Evolutionary conservation across 1,140 invertebrate genomes (phyloP).

Genomic region (Drepana arcuata): DNA sequence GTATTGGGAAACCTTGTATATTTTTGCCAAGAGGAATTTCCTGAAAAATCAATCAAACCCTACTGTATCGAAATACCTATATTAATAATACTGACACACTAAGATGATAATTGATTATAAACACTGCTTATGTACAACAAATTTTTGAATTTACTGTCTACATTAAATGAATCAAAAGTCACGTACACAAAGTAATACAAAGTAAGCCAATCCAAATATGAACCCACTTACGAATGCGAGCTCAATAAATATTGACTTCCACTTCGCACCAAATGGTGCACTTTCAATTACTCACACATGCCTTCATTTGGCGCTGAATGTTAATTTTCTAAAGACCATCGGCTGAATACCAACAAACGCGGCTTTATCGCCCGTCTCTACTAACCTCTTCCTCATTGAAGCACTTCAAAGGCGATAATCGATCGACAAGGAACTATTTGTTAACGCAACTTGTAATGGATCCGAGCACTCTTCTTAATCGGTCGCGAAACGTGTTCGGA

Average conservation of each 20-base stretch:
- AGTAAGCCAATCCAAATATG: slow-evolving; percentile 25
- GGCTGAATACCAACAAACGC: slow-evolving; percentile 34
- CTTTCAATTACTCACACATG: slow-evolving; percentile 40
- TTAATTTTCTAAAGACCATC: slow-evolving; percentile 56
- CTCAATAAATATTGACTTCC: slow-evolving; percentile 56
- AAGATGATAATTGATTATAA: no score
- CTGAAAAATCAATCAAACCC: no score
- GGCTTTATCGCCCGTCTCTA: slow-evolving; percentile 14
- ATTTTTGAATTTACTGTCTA: no score
- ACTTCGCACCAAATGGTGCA: slow-evolving; percentile 45
- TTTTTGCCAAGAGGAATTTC: no score
- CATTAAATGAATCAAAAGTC: no score
- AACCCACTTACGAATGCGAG: slow-evolving; percentile 31
- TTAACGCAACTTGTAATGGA: slow-evolving; percentile 48
- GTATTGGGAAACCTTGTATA: no score
- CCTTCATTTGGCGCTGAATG: slow-evolving; percentile 57
- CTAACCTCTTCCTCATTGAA: slow-evolving; percentile 25
- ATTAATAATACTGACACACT: no score
- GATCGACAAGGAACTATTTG: slow-evolving; percentile 28
- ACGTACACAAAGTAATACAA: no score
- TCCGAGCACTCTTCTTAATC: slow-evolving; percentile 52
- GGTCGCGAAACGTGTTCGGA: slow-evolving; percentile 53
- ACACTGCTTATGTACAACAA: no score
- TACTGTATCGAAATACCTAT: no score
- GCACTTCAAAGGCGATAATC: slow-evolving; percentile 28